Evolutionary conservation across 1,140 invertebrate genomes (phyloP), one percentile per base, ranked within the genome.

Genomic region (Achatina immaculata): DNA sequence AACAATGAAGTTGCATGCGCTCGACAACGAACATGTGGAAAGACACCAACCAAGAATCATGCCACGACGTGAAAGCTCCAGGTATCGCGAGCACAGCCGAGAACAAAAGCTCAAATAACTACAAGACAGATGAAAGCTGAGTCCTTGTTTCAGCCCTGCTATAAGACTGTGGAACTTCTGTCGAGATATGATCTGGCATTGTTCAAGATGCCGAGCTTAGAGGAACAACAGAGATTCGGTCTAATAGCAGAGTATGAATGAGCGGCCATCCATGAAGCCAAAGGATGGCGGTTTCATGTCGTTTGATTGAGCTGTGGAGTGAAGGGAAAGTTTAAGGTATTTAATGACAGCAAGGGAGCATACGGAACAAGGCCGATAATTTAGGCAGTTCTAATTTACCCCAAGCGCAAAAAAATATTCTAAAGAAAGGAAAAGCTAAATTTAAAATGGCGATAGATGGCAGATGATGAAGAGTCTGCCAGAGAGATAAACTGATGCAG

Each of bases 1-100:
- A 62, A 62, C 58, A 62, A 62, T 62, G 16, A 62, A 62, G 16
- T 62, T 62, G 31, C 58, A 62, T 62, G 58, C 31, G 58, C n/a
- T 62, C 58, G 58, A 62, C n/a, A 16, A 4, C 58, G 58, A 62
- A 31, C 58, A 62, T 62, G 58, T 28, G 58, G 28, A 28, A 24
- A 28, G 6, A 31, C 58, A 62, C 3, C 58, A 11, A 11, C 45
- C 16, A 21, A 62, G 31, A 62, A 6, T 31, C 58, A 62, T 31
- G 28, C 58, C 58, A 31, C 58, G 31, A 62, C 1, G n/a, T 6
- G 58, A 34, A 31, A 62, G 31, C 58, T 31, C 3, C 28, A 34
- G 28, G 58, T 62, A 62, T 62, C 31, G 21, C n/a, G 28, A 31
- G 31, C 4, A 31, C n/a, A 16, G n/a, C 21, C 48, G 58, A n/a